Evolutionary conservation across 2,797 vertebrate species (phyloP).

Genomic region (Sphenodon punctatus): DNA sequence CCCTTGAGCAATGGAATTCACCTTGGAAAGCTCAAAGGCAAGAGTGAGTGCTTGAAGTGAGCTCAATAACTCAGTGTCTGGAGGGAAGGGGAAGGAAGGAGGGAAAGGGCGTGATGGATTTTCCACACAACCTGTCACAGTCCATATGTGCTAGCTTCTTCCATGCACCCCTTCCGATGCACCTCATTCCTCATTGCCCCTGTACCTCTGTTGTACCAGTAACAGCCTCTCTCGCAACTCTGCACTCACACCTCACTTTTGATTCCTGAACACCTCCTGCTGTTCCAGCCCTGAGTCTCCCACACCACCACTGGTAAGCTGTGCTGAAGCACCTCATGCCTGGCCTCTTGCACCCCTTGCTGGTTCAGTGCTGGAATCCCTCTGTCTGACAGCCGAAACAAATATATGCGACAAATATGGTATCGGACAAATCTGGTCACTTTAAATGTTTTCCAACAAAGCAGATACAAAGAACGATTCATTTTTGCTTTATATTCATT

Average conservation of each 20-base stretch:
- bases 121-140: neutral
- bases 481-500: too few relatives aligned
- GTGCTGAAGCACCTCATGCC: neutral
- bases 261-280: neutral
- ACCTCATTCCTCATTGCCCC: too few relatives aligned
- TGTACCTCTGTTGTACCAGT: too few relatives aligned
- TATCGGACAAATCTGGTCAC: too few relatives aligned
- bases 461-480: too few relatives aligned
- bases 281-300: neutral
- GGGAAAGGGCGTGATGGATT: neutral
- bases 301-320: neutral
- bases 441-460: too few relatives aligned
- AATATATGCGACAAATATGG: too few relatives aligned
- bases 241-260: neutral
- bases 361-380: neutral
- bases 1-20: rapidly evolving
- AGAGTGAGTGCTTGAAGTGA: neutral
- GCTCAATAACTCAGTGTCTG: rapidly evolving
- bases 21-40: neutral
- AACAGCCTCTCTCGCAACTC: too few relatives aligned
- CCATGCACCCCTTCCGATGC: neutral
- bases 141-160: neutral
- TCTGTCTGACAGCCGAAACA: too few relatives aligned
- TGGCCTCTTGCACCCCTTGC: neutral
- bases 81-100: neutral